Percentiles rank a stretch among this genome's conserved stretches.
Evolutionary conservation across 2,797 vertebrate genomes (phyloP).

Genomic region (Pampus argenteus): DNA sequence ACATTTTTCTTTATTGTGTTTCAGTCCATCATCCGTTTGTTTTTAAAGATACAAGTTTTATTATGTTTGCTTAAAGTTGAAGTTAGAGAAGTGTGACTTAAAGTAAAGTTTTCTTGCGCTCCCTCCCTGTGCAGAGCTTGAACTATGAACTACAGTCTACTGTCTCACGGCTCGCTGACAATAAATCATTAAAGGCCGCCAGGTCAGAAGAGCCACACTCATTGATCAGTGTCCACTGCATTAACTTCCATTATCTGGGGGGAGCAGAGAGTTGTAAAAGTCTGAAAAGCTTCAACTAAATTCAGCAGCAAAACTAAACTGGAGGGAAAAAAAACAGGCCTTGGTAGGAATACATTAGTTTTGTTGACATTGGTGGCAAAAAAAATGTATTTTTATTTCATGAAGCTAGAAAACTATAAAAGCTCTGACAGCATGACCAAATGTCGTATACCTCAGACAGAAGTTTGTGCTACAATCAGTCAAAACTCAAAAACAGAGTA

Average conservation of each 20-base stretch:
- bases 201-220: background rate
- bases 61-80: background rate
- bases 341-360: background rate
- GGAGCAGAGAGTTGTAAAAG: constrained; percentile 8
- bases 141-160: background rate
- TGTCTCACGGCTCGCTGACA: background rate
- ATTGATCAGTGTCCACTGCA: constrained; percentile 19
- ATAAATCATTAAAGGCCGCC: constrained; percentile 46
- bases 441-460: background rate
- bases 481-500: background rate
- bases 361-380: background rate
- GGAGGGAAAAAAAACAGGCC: background rate
- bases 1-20: background rate
- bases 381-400: constrained; percentile 8
- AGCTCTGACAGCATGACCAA: background rate
- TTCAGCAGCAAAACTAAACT: background rate
- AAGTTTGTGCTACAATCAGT: constrained; percentile 16
- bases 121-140: background rate
- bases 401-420: background rate
- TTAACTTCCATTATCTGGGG: constrained; percentile 17
- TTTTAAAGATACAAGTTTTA: background rate
- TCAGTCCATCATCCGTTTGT: background rate
- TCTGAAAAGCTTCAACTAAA: background rate
- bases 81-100: background rate
- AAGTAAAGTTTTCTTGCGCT: background rate